These are phyloP conservation scores for Pangasianodon hypophthalmus DNA, from an alignment of 2,113 vertebrate genomes.

Conservation along the genomic window DNA sequence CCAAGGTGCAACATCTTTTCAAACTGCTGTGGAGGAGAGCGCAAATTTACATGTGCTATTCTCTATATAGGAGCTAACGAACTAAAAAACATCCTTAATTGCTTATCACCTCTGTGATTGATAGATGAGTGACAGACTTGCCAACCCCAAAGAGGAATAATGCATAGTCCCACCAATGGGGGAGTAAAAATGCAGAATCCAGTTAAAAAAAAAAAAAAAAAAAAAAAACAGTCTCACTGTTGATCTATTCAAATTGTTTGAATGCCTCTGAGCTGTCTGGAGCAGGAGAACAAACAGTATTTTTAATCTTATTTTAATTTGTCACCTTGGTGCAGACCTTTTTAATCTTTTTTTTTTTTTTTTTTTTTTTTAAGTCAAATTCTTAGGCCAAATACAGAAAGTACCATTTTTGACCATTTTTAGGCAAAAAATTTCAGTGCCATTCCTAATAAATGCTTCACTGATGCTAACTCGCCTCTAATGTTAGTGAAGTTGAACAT, in stretches of 20 bases:
- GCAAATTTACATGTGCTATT: background rate
- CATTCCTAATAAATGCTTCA: background rate
- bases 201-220: no score
- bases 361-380: background rate
- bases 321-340: no score
- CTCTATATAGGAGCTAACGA: background rate
- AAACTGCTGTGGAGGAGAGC: background rate
- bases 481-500: background rate
- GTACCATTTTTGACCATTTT: background rate
- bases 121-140: background rate
- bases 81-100: background rate
- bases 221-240: no score
- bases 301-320: background rate
- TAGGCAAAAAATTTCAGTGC: background rate
- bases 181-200: background rate
- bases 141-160: background rate
- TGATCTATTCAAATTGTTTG: background rate
- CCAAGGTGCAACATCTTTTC: background rate
- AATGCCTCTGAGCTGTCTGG: background rate
- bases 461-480: background rate
- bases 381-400: background rate
- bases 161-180: background rate
- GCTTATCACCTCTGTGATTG: background rate
- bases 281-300: background rate
- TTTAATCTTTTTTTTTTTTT: no score